A percentile compares a stretch with the other conserved stretches of the same genome.
phyloP scores from a whole-genome alignment of 2,797 vertebrate genomes.

The Octomys mimax region DNA sequence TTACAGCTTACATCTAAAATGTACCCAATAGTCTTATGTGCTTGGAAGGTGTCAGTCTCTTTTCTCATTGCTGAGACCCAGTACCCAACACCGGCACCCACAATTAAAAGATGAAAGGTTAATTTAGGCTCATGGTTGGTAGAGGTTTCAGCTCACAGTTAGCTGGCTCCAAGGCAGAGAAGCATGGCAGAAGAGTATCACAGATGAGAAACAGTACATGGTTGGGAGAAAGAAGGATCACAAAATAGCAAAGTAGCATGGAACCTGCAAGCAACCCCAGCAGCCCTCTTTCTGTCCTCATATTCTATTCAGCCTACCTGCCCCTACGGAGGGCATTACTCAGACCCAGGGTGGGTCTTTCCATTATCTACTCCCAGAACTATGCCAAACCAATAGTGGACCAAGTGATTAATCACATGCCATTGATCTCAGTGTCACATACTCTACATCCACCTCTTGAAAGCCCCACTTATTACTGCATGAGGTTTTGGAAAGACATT shows the following conservation, averaged over 20 bases:
- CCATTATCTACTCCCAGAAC: background rate
- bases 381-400: background rate
- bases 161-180: background rate
- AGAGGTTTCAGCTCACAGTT: background rate
- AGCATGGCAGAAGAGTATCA: background rate
- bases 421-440: background rate
- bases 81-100: background rate
- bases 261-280: background rate
- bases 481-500: background rate
- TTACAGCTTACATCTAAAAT: background rate
- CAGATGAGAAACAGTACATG: background rate
- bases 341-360: background rate
- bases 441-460: background rate
- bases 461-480: background rate
- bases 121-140: background rate
- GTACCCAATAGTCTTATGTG: background rate
- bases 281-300: background rate
- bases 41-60: background rate
- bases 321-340: background rate
- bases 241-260: background rate
- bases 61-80: background rate
- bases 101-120: background rate
- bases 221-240: background rate
- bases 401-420: background rate
- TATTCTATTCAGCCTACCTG: background rate